Base-by-base conservation (phyloP, 1,140 invertebrate genomes). In the Aphaenogaster ashmeadi region DNA sequence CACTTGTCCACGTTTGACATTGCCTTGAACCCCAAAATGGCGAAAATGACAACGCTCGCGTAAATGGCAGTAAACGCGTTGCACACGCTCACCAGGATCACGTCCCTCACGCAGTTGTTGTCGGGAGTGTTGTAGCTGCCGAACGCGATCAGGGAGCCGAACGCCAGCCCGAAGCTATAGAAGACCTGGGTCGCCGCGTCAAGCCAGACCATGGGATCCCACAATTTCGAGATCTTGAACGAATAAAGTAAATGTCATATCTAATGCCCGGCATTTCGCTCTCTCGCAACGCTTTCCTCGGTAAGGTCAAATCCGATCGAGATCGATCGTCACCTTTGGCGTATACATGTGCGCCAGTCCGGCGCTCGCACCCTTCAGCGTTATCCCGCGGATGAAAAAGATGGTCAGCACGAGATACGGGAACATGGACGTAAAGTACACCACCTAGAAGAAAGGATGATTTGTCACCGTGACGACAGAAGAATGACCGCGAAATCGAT, bases 171-270 rank as follows among this genome's bases (percentile, higher is more conserved):
- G 94, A 99, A 98, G 5, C 98, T 98, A 95, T 99, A 99, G 95
- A 99, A 99, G 18, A 99, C 98, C 96, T 99, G 99, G 0, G 98
- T 99, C 8, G 98, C 98, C 5, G 99, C 98, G 94, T 99, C 98
- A 90, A 99, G 95, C 99, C 99, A 99, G 0, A 99, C 98, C 66
- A 96, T 98, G 1, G 98, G 97, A 91, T 98, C 96, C 56, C 97
- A 93, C 44, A 98, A 95, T 93, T 98, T 98, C 87, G 98, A 97
- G 89, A 98, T 96, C 97, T 98, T 92, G 90, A 83, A 84, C 13
- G 33, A 62, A 58, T 44, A 6, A 75, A 21, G 18, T n/a, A 75
- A 62, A 85, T 52, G 79, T 81, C n/a, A 50, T 41, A 8, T n/a
- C 2, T 21, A 66, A 94, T 94, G 75, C 94, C 27, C 38, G 41